Evolutionary conservation across 2,797 vertebrate genomes (phyloP).

Genomic region (Pseudotriccus pelzelni): DNA sequence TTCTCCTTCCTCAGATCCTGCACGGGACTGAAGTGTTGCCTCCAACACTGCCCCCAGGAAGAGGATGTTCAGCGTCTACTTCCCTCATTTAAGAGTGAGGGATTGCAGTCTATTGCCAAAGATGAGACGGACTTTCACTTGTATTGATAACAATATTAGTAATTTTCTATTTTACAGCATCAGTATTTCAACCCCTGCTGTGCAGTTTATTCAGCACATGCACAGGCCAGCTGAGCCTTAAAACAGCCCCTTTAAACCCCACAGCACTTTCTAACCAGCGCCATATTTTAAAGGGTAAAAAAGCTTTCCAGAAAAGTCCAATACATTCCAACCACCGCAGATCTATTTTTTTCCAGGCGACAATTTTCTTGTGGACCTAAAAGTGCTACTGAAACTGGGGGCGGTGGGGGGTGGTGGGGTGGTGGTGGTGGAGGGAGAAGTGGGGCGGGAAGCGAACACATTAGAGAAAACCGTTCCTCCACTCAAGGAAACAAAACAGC

Average conservation of each 20-base stretch:
- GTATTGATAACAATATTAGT: not conserved
- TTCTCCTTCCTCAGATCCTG: not conserved
- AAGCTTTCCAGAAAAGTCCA: conserved; percentile 28
- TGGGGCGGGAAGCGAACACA: not conserved
- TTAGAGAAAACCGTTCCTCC: not conserved
- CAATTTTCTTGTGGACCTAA: not conserved
- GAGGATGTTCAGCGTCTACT: not conserved
- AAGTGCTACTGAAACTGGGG: not conserved
- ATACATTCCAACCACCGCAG: not conserved
- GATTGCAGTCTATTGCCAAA: not conserved
- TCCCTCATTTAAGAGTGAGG: not conserved
- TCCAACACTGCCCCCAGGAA: not conserved
- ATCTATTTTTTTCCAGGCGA: not conserved
- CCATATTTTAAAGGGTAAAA: not conserved
- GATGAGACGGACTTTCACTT: not conserved
- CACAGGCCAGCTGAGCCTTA: not conserved
- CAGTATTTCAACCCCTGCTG: not conserved
- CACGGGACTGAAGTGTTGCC: fast-evolving
- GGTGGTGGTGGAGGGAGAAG: not conserved
- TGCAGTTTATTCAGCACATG: not conserved
- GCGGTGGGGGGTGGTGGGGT: not conserved
- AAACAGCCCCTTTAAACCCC: not conserved
- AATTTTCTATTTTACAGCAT: not conserved
- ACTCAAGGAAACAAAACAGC: not conserved
- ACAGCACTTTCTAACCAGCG: not conserved